Percentiles rank a stretch among this genome's conserved stretches.
phyloP scores from a whole-genome alignment of 1,140 invertebrate species.

The Listronotus bonariensis region DNA sequence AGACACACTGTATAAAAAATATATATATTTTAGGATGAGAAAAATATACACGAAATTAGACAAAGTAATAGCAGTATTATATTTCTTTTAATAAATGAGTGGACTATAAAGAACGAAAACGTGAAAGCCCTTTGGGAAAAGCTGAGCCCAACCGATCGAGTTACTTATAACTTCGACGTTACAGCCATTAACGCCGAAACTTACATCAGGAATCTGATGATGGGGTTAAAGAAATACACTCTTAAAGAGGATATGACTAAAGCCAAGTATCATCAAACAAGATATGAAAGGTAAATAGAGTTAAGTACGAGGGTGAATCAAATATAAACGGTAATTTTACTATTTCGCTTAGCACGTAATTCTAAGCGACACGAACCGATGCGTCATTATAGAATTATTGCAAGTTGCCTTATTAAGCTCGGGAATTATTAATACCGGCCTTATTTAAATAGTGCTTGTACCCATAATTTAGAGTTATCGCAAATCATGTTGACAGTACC shows the following conservation, averaged over 20 bases:
- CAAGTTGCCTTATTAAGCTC: too few species aligned
- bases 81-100: slow-evolving; percentile 39
- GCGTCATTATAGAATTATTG: too few species aligned
- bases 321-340: too few species aligned
- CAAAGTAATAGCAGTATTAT: slow-evolving; percentile 33
- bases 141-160: slow-evolving; percentile 22
- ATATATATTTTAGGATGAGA: slow-evolving; percentile 32
- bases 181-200: slow-evolving; percentile 22
- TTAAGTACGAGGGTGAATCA: too few species aligned
- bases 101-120: slow-evolving; percentile 38
- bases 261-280: slow-evolving; percentile 24
- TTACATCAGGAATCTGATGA: slow-evolving; percentile 32
- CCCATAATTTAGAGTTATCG: too few species aligned
- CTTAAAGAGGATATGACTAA: slow-evolving; percentile 41
- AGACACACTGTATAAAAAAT: too few species aligned
- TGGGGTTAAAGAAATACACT: slow-evolving; percentile 37
- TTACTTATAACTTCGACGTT: slow-evolving; percentile 37
- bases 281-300: slow-evolving; percentile 34
- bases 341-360: too few species aligned
- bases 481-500: too few species aligned
- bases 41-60: slow-evolving; percentile 36
- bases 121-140: slow-evolving; percentile 29
- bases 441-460: too few species aligned
- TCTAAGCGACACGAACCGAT: too few species aligned
- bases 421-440: too few species aligned